Base-by-base conservation (phyloP, 2,113 vertebrate genomes). In the Cryptomyrus ogoouensis region DNA sequence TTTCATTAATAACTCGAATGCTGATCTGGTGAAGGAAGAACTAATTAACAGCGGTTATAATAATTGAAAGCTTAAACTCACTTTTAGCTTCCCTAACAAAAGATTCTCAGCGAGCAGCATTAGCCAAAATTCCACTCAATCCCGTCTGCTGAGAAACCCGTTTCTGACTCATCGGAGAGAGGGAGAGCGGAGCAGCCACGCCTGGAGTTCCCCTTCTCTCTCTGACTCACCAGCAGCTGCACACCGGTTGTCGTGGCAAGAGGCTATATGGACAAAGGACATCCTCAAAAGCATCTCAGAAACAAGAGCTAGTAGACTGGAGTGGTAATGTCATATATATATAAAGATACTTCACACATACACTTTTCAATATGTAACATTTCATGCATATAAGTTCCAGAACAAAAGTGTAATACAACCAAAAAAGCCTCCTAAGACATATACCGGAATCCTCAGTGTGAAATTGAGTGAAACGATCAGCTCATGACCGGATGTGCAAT, bases 141-240 rank as follows among this genome's bases (percentile, higher is more conserved):
- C 49, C 31, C 47, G 27, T n/a, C 27, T 53, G 50, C 74, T 42
- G 50, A 83, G 49, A 93, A 95, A 94, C 95, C 95, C 94, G 95
- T 95, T 95, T 95, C 93, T 95, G 95, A 96, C 93, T 96, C 95
- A 96, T 95, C 94, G 89, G 85, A 90, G 77, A 35, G 91, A 46
- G 91, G 50, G 85, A 89, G 88, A 49, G 58, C 1, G 91, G 89
- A 88, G 90, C 90, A 91, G 90, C 92, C 93, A 89, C 91, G 77
- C 87, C 50, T 89, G 93, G 94, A 94, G 93, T 94, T 95, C 93
- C 94, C 93, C 94, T 92, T 89, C 91, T 13, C 74, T 49, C 49
- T 47, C 70, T 80, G 77, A 42, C 49, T 50, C 74, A 52, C 49
- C 50, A 52, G 39, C 88, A 89, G 88, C 88, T 89, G 88, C 19